A percentile compares a stretch with the other conserved stretches of the same genome.
These are phyloP conservation scores for Stegastes partitus DNA, from an alignment of 2,113 vertebrate genomes.

Conservation along the genomic window DNA sequence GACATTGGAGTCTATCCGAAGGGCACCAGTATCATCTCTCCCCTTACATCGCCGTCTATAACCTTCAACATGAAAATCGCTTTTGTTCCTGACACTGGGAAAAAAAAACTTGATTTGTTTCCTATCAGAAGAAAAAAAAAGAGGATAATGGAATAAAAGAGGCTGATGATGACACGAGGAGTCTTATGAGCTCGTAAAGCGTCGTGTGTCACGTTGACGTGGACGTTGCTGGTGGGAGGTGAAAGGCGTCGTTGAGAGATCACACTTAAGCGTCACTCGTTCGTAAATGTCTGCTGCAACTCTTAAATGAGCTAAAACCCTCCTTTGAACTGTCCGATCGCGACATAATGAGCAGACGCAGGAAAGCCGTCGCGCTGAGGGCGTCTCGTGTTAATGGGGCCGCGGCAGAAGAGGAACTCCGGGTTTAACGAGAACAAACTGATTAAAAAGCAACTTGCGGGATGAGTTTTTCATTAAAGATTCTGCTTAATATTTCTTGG, in stretches of 20 bases:
- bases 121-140: slow-evolving; percentile 70
- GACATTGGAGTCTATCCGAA: slow-evolving; percentile 73
- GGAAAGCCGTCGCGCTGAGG: no score
- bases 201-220: slow-evolving; percentile 27
- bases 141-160: slow-evolving; percentile 61
- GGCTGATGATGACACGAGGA: slow-evolving; percentile 34
- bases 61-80: slow-evolving; percentile 67
- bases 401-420: no score
- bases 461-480: no score
- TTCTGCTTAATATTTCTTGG: no score
- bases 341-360: neutral
- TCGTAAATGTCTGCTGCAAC: neutral
- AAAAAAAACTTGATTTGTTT: slow-evolving; percentile 70
- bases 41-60: slow-evolving; percentile 48
- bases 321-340: neutral
- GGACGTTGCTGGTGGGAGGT: slow-evolving; percentile 32
- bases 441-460: no score
- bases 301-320: neutral
- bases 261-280: neutral
- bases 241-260: slow-evolving; percentile 43
- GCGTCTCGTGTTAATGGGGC: no score
- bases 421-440: no score
- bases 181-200: slow-evolving; percentile 30
- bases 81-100: slow-evolving; percentile 61
- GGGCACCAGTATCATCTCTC: slow-evolving; percentile 68